These are phyloP conservation scores for Pseudonaja textilis DNA, from an alignment of 2,113 vertebrate species.

Conservation along the genomic window DNA sequence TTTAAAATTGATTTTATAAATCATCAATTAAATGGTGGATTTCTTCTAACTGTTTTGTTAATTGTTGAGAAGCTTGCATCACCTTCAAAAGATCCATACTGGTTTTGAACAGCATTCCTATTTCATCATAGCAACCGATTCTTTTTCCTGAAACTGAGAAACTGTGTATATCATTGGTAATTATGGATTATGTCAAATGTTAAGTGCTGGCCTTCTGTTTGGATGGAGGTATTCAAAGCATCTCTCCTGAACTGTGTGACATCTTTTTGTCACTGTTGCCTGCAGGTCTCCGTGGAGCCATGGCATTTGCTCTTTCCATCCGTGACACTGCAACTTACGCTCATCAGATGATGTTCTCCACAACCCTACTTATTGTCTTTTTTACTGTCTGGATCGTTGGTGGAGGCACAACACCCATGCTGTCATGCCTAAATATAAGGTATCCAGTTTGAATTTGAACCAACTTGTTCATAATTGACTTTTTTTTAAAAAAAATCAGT, in stretches of 20 bases:
- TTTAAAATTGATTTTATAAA: background rate
- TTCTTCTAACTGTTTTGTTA: background rate
- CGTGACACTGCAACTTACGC: slow-evolving; percentile 94
- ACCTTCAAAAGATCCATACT: background rate
- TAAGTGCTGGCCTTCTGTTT: background rate
- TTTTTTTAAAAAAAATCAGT: background rate
- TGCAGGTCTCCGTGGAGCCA: slow-evolving; percentile 91
- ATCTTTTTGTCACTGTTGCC: slow-evolving; percentile 1
- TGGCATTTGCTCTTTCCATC: slow-evolving; percentile 95
- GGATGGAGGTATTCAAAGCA: background rate
- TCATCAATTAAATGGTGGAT: background rate
- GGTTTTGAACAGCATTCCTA: background rate
- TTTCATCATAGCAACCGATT: background rate
- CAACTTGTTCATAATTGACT: background rate
- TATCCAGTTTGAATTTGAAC: slow-evolving; percentile 39
- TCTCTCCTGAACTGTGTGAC: background rate
- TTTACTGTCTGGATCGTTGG: slow-evolving; percentile 98
- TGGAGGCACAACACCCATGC: slow-evolving; percentile 94
- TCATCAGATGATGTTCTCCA: slow-evolving; percentile 98
- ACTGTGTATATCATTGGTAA: background rate
- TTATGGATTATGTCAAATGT: background rate
- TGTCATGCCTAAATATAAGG: slow-evolving; percentile 97
- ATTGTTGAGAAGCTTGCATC: background rate
- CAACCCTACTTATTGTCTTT: slow-evolving; percentile 95
- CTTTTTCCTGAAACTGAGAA: background rate